phyloP scores from a whole-genome alignment of 2,888 invertebrate species.

The Amphipoea oculea region DNA sequence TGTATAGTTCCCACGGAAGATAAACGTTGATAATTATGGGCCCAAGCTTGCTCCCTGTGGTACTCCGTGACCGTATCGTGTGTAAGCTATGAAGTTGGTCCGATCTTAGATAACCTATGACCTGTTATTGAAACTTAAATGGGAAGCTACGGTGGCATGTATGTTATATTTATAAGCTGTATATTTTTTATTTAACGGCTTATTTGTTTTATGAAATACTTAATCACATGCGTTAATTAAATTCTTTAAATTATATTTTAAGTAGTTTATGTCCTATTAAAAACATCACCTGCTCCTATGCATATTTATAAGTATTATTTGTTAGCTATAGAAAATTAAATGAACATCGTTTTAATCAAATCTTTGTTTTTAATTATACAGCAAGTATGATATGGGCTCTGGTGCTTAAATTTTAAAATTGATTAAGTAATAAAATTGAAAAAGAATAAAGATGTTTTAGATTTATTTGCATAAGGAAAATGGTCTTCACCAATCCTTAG shows the following conservation, averaged over 20 bases:
- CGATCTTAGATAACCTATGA: conserved; percentile 79
- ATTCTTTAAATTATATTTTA: not conserved
- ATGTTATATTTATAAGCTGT: conserved; percentile 8
- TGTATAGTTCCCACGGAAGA: conserved; percentile 45
- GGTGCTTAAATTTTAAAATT: not conserved
- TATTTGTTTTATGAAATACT: not conserved
- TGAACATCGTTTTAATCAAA: not conserved
- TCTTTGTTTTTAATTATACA: not conserved
- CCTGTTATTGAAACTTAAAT: conserved; percentile 73
- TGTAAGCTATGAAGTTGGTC: conserved; percentile 71
- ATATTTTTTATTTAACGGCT: not conserved
- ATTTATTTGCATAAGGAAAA: conserved; percentile 23
- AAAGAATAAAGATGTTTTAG: not conserved
- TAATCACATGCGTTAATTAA: not conserved
- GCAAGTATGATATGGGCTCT: not conserved
- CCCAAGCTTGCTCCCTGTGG: conserved; percentile 66
- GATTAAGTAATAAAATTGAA: conserved; percentile 20
- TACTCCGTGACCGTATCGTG: conserved; percentile 61
- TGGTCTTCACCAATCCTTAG: not conserved
- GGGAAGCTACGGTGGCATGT: conserved; percentile 65
- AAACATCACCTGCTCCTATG: not conserved
- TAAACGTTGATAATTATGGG: conserved; percentile 46
- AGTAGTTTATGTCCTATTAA: not conserved
- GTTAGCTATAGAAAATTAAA: not conserved
- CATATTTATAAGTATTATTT: not conserved